A percentile compares a stretch with the other conserved stretches of the same genome.
These are phyloP conservation scores for Arenaria interpres DNA, from an alignment of 2,113 vertebrate species.

Conservation along the genomic window DNA sequence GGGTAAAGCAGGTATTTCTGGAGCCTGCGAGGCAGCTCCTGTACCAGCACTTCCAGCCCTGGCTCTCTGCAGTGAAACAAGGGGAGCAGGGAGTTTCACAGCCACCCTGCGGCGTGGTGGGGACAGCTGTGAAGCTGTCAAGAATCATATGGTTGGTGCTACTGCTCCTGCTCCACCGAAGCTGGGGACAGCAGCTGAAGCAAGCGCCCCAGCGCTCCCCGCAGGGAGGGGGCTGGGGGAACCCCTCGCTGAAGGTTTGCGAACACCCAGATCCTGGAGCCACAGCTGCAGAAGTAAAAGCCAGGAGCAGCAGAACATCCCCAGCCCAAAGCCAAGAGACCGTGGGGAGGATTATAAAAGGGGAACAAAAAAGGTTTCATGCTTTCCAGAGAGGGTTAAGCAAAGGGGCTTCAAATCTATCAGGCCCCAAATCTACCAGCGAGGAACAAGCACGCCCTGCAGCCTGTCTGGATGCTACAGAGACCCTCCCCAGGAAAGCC, in stretches of 20 bases:
- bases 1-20: neutral
- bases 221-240: neutral
- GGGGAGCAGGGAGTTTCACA: slow-evolving; percentile 46
- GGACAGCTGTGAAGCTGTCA: slow-evolving; percentile 39
- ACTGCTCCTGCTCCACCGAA: slow-evolving; percentile 24
- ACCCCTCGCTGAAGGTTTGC: rapidly evolving
- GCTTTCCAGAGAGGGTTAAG: neutral
- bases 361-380: neutral
- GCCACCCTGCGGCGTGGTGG: neutral
- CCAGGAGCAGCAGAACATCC: neutral
- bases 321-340: neutral
- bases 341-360: neutral
- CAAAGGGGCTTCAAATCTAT: neutral
- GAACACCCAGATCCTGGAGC: neutral
- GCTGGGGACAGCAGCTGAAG: neutral
- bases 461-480: neutral
- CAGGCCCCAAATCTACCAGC: neutral
- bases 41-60: neutral
- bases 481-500: neutral
- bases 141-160: slow-evolving; percentile 32
- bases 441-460: neutral
- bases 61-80: slow-evolving; percentile 24
- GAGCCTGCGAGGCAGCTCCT: neutral
- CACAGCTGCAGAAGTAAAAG: neutral
- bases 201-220: rapidly evolving